Conservation (phyloP, 1,140 invertebrate species). For the Pygmarrhopalites habei region DNA sequence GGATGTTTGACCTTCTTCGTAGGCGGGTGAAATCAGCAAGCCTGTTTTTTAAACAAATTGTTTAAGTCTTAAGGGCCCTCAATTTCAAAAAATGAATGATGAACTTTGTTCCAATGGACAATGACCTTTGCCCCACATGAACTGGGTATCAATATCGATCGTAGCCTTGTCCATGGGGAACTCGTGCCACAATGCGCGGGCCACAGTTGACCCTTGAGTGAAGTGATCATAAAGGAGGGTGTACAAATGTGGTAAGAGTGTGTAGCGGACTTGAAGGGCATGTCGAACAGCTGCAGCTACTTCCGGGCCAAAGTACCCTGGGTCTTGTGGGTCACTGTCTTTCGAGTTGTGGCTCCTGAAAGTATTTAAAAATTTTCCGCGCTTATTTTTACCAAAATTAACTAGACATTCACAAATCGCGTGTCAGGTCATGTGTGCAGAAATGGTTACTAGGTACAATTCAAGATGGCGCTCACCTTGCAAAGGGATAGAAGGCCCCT, state of each 20-base stretch:
- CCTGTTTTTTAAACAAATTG: no score
- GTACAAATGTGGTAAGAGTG: conserved; percentile 50
- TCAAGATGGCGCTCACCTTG: no score
- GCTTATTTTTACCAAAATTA: no score
- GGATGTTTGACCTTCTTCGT: conserved; percentile 33
- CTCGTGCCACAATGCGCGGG: conserved; percentile 40
- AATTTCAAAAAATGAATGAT: no score
- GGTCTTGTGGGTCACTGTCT: no score
- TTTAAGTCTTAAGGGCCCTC: no score
- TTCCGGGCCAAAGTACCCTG: conserved; percentile 40
- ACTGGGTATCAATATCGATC: conserved; percentile 40
- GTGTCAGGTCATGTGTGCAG: no score
- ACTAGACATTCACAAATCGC: no score
- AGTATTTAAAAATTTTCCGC: no score
- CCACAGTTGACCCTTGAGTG: conserved; percentile 39
- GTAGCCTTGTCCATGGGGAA: conserved; percentile 41
- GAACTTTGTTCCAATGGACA: no score
- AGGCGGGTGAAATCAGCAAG: conserved; percentile 40
- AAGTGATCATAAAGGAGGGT: conserved; percentile 45
- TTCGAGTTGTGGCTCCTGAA: no score
- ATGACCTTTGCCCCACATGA: conserved; percentile 42
- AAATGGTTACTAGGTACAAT: no score
- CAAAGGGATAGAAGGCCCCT: conserved; percentile 78
- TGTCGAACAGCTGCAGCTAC: conserved; percentile 40
- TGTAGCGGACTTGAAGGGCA: conserved; percentile 46